Evolutionary conservation across 2,888 invertebrate genomes (phyloP), one percentile per base, ranked within the genome.

Genomic region (Ceraclea dissimilis): DNA sequence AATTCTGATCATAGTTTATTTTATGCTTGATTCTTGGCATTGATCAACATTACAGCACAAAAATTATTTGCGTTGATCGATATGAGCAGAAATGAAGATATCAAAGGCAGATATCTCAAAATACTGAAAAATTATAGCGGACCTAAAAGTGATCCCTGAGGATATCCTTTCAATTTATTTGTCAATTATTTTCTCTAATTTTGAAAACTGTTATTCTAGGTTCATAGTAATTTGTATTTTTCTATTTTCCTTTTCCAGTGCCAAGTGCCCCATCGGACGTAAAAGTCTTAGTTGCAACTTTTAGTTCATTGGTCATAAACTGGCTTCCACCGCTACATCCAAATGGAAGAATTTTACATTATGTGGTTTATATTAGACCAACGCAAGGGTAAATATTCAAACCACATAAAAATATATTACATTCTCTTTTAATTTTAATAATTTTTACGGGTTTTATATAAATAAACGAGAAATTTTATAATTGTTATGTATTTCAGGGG

Each of bases 261-360:
- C 93, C 93, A 2, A 90, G 88, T 49, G 81, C 88, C 22, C 93
- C 93, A 22, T 84, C 86, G 8, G 85, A 85, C 63, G 86, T 92
- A 63, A 93, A 93, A 74, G 89, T 89, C 0, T 75, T 90, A 33
- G 86, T 90, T 1, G 71, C 90, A 61, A 89, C 92, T 22, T 82
- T 86, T 19, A 85, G 86, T 65, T 86, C 90, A 51, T 84, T 93
- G 63, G 78, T 92, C 61, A 84, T 93, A 58, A 87, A 91, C 57
- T 93, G 93, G 93, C 81, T 88, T 67, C 82, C 83, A 54, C 93
- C 93, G 5, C 72, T 80, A 43, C 84, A 86, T 67, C 84, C 88
- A 0, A 93, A 93, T 67, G 93, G 93, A 50, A 80, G 85, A 62
- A 81, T 93, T 33, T 78, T 83, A 1, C 84, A 88, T 67, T 93